Evolutionary conservation across 2,113 vertebrate genomes (phyloP).

Genomic region (Aspiorhynchus laticeps): DNA sequence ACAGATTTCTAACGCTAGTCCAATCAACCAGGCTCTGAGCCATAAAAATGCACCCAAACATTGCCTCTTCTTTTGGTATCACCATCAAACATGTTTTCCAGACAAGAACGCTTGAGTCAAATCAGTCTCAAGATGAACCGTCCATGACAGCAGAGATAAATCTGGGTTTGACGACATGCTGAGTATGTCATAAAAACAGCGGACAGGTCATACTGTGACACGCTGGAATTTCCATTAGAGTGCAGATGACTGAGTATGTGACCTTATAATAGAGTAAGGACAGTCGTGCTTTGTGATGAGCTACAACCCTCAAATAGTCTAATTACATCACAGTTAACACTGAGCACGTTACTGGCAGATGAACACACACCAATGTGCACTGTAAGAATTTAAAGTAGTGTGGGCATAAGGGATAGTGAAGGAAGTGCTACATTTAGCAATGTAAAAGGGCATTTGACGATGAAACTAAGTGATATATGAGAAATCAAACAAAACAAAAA

Average conservation of each 20-base stretch:
- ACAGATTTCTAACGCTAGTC: slow-evolving; percentile 14
- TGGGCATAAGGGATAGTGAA: neutral
- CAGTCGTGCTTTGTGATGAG: neutral
- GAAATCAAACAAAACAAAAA: neutral
- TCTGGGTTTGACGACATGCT: neutral
- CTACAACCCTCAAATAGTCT: neutral
- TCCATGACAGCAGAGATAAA: neutral
- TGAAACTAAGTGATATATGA: neutral
- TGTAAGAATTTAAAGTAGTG: neutral
- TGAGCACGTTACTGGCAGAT: neutral
- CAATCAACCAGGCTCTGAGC: neutral
- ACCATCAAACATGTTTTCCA: neutral
- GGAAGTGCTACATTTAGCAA: neutral
- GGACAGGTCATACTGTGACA: neutral
- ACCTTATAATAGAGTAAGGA: slow-evolving; percentile 7
- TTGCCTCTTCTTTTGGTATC: neutral
- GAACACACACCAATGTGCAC: neutral
- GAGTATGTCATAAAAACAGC: neutral
- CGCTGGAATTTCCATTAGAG: neutral
- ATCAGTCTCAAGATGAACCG: neutral
- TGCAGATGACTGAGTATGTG: neutral
- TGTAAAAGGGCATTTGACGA: neutral
- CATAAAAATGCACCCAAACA: slow-evolving; percentile 8
- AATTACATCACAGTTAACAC: neutral
- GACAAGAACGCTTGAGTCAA: neutral